Evolutionary conservation across 2,888 invertebrate species (phyloP), one percentile per base, ranked within the genome.

Genomic region (Tenthredo mesomela): DNA sequence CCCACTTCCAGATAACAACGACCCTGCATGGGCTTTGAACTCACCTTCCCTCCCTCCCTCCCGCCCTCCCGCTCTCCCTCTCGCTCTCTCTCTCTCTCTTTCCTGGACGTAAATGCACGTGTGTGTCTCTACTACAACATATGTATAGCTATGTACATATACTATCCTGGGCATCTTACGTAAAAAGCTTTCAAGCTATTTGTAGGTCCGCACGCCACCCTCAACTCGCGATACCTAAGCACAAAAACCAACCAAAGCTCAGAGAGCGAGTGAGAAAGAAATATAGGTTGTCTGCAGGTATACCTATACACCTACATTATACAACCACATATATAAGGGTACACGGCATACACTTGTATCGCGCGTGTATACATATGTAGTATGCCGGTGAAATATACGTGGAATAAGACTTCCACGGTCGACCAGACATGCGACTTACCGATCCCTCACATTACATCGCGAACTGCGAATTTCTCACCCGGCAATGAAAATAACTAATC

Each of bases 181-280:
- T 75, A 43, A 47, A 75, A 75, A 75, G 75, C 47, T 75, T 75
- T 47, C 73, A n/a, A 75, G 43, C 73, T 43, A 75, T 75, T 43
- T 75, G 25, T 75, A 43, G 47, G 47, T 47, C 47, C 73, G 73
- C 73, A 75, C 73, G 73, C 73, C 25, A 75, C 73, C 47, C 73
- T 25, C 25, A 47, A 75, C 73, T 33, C 70, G 70, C 29, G 70
- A 33, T 33, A 33, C 70, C 70, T 37, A 29, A 18, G 33, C 33
- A 70, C 33, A 70, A 70, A 75, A 75, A 75, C 73, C 73, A 12
- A n/a, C 40, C 12, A 43, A 75, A 75, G 73, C 73, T 75, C 47
- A 15, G 40, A 43, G 25, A 25, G 40, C n/a, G 47, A n/a, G 70
- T n/a, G 73, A 75, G 43, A 43, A 75, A 75, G 40, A 75, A 25